These are phyloP conservation scores for Tragelaphus buxtoni DNA, from an alignment of 2,113 vertebrate species.

Conservation along the genomic window DNA sequence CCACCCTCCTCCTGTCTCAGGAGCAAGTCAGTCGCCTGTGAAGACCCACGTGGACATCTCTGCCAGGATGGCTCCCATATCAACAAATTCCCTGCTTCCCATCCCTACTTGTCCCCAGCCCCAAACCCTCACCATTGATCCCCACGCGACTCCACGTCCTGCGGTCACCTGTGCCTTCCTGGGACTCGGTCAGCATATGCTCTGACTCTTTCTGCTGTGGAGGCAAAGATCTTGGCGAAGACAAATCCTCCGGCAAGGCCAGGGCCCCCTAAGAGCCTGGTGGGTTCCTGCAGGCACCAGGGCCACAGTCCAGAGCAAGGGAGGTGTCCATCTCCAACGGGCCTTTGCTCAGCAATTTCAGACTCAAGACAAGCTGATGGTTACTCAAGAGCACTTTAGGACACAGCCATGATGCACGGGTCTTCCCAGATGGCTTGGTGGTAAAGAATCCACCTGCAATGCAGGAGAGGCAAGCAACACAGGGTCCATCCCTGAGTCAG, in stretches of 20 bases:
- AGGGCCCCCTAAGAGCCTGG: neutral
- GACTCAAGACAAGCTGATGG: neutral
- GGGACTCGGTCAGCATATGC: rapidly evolving
- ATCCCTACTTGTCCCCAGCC: neutral
- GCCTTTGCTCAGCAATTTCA: neutral
- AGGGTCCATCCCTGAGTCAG: neutral
- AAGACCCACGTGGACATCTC: neutral
- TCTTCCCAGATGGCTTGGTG: neutral
- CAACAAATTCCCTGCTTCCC: neutral
- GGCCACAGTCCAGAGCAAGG: neutral
- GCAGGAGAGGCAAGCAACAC: neutral
- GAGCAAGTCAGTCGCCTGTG: neutral
- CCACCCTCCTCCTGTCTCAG: neutral
- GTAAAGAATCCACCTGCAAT: neutral
- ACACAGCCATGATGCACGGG: neutral
- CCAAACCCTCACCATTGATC: neutral
- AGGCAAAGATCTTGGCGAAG: neutral
- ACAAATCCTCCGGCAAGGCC: neutral
- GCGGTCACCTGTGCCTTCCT: too few relatives aligned
- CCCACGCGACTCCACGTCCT: rapidly evolving
- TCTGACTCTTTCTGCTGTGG: neutral
- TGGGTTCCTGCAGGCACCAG: neutral
- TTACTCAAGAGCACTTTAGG: neutral
- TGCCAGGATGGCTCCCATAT: neutral
- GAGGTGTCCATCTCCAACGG: neutral